Conservation (phyloP, 1,140 invertebrate species). For the Hylaeus anthracinus region DNA sequence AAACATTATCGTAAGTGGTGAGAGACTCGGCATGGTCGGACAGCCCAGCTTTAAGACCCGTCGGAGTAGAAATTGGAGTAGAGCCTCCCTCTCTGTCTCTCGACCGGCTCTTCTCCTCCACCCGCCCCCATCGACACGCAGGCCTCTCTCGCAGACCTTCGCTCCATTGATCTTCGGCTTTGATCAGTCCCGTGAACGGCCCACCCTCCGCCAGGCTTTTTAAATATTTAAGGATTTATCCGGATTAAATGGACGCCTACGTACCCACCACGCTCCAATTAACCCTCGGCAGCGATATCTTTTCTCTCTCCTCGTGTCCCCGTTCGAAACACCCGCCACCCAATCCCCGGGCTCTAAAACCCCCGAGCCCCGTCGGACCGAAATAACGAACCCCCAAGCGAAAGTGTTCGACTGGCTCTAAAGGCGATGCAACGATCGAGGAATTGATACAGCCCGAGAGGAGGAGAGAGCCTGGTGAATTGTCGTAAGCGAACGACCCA, state of each 20-base stretch:
- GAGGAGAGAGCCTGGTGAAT: not conserved
- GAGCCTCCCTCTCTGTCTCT: slow-evolving; percentile 8
- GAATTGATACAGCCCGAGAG: not conserved
- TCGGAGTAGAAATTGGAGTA: slow-evolving; percentile 54
- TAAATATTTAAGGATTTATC: slow-evolving; percentile 37
- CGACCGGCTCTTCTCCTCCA: not conserved
- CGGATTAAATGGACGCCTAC: slow-evolving; percentile 23
- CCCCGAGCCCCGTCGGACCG: no score
- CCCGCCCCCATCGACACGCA: slow-evolving; percentile 27
- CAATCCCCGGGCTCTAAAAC: not conserved
- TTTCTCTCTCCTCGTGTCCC: not conserved
- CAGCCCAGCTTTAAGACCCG: slow-evolving; percentile 50
- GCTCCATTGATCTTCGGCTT: slow-evolving; percentile 45
- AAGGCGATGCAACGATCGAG: not conserved
- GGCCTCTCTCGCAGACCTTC: slow-evolving; percentile 7
- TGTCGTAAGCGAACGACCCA: slow-evolving; percentile 41
- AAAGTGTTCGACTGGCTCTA: no score
- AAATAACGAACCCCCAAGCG: no score
- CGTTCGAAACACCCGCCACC: not conserved
- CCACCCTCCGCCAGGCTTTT: not conserved
- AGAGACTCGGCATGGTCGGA: slow-evolving; percentile 37
- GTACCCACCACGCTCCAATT: slow-evolving; percentile 25
- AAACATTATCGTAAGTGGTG: slow-evolving; percentile 51
- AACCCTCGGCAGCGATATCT: not conserved
- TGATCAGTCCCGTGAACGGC: slow-evolving; percentile 32